Conservation (phyloP, 1,140 invertebrate genomes). For the Coptotermes formosanus region DNA sequence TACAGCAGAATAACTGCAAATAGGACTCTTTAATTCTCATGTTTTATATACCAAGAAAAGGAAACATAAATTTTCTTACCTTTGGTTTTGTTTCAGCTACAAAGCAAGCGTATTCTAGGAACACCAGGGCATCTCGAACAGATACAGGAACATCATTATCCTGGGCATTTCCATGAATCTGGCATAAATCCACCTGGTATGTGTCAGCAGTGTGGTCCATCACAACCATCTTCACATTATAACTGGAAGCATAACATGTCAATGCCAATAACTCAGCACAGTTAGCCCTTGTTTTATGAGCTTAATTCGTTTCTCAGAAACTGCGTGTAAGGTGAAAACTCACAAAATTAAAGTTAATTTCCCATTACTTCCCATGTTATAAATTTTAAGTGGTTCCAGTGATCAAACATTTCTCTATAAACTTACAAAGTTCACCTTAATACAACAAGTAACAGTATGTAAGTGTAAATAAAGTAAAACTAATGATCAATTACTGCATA, state of each 20-base stretch:
- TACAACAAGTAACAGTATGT: no score
- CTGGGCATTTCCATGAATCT: slow-evolving; percentile 34
- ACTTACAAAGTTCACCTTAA: no score
- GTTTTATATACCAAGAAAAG: not conserved
- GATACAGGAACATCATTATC: slow-evolving; percentile 44
- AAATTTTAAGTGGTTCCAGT: not conserved
- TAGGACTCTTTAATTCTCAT: no score
- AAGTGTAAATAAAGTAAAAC: no score
- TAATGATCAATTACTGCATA: no score
- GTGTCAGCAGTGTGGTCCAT: slow-evolving; percentile 39
- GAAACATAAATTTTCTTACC: not conserved
- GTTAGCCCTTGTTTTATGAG: not conserved
- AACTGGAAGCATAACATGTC: not conserved
- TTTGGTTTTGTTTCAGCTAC: not conserved
- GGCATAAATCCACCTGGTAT: slow-evolving; percentile 43
- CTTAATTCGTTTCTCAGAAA: not conserved
- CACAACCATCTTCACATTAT: slow-evolving; percentile 33
- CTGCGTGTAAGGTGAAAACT: no score
- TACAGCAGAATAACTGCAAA: no score
- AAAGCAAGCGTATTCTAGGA: slow-evolving; percentile 38
- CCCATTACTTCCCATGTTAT: no score
- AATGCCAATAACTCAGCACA: not conserved
- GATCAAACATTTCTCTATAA: no score
- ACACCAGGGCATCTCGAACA: slow-evolving; percentile 47
- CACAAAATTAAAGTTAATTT: no score